phyloP scores from a whole-genome alignment of 1,140 invertebrate species.

The Euwallacea similis region DNA sequence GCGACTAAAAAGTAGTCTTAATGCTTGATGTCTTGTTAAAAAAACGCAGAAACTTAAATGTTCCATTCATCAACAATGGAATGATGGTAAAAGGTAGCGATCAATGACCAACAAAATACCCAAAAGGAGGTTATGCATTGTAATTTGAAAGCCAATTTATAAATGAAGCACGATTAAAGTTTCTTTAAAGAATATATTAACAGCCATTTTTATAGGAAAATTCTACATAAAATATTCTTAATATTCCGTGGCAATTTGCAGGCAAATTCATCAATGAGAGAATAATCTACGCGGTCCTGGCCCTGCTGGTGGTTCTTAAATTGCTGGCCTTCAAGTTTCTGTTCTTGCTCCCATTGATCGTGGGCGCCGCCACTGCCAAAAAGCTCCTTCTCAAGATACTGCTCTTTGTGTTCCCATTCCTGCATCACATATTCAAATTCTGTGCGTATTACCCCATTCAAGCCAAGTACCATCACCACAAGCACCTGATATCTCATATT shows the following conservation, averaged over 20 bases:
- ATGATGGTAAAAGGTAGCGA: neutral
- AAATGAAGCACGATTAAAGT: neutral
- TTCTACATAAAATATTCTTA: neutral
- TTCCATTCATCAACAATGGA: too few species aligned
- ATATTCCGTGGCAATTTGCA: conserved; percentile 56
- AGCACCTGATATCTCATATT: conserved; percentile 69
- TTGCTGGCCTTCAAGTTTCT: conserved; percentile 76
- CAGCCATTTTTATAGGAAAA: too few species aligned
- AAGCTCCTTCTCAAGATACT: conserved; percentile 78
- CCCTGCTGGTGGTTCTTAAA: conserved; percentile 75
- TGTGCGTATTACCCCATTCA: conserved; percentile 77
- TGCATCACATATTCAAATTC: conserved; percentile 80
- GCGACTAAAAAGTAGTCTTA: too few species aligned
- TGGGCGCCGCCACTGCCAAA: conserved; percentile 78
- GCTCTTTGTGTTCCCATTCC: conserved; percentile 77
- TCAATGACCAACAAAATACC: neutral
- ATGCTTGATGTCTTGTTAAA: too few species aligned
- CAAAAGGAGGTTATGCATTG: neutral
- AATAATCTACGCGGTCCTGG: conserved; percentile 70
- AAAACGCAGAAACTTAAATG: too few species aligned
- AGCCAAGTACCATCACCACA: conserved; percentile 78
- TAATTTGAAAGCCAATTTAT: neutral
- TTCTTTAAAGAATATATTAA: neutral
- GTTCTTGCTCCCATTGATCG: conserved; percentile 71
- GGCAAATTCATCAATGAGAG: conserved; percentile 77